A percentile compares a stretch with the other conserved stretches of the same genome.
Conservation (phyloP, 2,888 invertebrate genomes). For the Latrodectus hesperus region DNA sequence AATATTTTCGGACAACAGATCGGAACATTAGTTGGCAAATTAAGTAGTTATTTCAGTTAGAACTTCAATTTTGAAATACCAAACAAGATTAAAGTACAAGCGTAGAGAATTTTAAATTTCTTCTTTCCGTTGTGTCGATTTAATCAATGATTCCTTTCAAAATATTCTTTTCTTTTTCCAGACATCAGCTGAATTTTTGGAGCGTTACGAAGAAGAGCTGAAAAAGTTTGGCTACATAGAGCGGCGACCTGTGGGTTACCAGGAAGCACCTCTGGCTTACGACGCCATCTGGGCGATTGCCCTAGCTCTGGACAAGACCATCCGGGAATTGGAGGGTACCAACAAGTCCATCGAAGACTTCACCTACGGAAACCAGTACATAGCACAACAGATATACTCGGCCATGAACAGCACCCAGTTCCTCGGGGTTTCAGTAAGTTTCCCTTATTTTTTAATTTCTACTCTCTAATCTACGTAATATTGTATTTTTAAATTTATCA, state of each 20-base stretch:
- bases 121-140: neutral
- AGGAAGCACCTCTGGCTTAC: slow-evolving; percentile 97
- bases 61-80: too few relatives aligned
- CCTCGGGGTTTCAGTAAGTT: slow-evolving; percentile 95
- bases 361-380: slow-evolving; percentile 94
- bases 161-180: slow-evolving; percentile 70
- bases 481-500: too few relatives aligned
- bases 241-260: slow-evolving; percentile 86
- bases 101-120: neutral
- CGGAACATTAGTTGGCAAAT: too few relatives aligned
- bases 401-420: slow-evolving; percentile 99
- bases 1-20: too few relatives aligned
- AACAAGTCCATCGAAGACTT: slow-evolving; percentile 94
- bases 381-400: slow-evolving; percentile 95
- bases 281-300: slow-evolving; percentile 99
- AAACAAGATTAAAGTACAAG: too few relatives aligned
- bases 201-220: slow-evolving; percentile 86
- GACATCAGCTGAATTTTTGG: slow-evolving; percentile 92
- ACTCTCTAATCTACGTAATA: too few relatives aligned
- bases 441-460: neutral
- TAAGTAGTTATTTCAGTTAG: too few relatives aligned
- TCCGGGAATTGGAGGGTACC: slow-evolving; percentile 86
- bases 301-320: slow-evolving; percentile 97
- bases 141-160: neutral
- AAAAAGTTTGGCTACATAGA: slow-evolving; percentile 87